These are phyloP conservation scores for Promerops cafer DNA, from an alignment of 2,113 vertebrate genomes.

Conservation along the genomic window DNA sequence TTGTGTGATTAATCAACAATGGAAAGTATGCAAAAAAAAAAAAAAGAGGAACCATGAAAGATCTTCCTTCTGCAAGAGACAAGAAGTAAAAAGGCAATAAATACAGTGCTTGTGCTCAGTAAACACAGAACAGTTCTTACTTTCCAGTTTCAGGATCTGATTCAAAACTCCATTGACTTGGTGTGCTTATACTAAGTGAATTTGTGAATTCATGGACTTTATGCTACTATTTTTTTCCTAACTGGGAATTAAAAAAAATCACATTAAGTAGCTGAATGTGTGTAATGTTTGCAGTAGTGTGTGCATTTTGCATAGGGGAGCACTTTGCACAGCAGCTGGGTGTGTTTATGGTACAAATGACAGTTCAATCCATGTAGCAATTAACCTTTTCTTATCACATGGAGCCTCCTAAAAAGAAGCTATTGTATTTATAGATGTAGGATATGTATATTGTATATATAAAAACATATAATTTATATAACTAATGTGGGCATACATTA, in stretches of 20 bases:
- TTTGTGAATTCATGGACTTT: background rate
- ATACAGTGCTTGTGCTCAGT: background rate
- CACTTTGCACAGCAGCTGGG: background rate
- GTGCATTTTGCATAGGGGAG: background rate
- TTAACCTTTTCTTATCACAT: background rate
- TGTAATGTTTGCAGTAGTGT: background rate
- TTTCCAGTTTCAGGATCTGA: background rate
- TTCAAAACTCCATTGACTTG: background rate
- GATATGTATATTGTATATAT: background rate
- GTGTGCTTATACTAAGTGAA: background rate
- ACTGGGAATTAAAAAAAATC: background rate
- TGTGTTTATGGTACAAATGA: background rate
- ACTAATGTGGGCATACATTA: background rate
- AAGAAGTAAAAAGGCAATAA: background rate
- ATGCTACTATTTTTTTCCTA: background rate
- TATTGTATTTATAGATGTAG: background rate
- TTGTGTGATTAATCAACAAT: background rate
- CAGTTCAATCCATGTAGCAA: background rate
- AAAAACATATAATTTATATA: background rate
- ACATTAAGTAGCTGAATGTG: background rate
- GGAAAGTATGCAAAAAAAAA: background rate
- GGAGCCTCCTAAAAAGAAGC: background rate
- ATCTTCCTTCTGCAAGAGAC: background rate
- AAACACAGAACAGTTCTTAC: background rate
- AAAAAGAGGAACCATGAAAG: background rate